phyloP scores from a whole-genome alignment of 2,797 vertebrate species.

The Hephaestus fuliginosus region DNA sequence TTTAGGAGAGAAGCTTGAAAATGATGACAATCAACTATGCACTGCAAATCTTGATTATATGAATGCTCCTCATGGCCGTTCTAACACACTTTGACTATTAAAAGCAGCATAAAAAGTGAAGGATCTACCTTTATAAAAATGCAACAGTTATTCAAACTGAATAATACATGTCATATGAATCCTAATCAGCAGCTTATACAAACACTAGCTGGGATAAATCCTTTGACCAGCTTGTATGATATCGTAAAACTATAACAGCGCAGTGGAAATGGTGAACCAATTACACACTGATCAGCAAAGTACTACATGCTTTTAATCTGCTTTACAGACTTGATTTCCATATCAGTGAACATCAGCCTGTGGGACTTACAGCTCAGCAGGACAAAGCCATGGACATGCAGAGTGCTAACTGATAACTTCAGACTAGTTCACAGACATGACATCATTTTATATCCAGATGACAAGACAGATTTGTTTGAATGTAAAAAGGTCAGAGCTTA shows the following conservation, averaged over 20 bases:
- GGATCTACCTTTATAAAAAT: not conserved
- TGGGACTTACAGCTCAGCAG: constrained; percentile 29
- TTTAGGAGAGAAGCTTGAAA: constrained; percentile 16
- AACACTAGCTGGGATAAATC: constrained; percentile 28
- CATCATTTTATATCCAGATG: not conserved
- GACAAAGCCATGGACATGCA: constrained; percentile 31
- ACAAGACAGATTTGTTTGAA: not conserved
- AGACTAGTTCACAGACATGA: constrained; percentile 4
- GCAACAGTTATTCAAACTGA: constrained; percentile 16
- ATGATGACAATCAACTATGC: constrained; percentile 1
- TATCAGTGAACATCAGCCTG: constrained; percentile 59
- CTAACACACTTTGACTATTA: constrained; percentile 21
- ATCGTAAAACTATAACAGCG: constrained; percentile 19
- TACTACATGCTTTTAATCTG: constrained; percentile 51
- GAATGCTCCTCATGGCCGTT: constrained; percentile 14
- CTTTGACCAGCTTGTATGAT: constrained; percentile 14
- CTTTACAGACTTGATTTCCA: constrained; percentile 44
- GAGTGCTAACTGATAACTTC: constrained; percentile 17
- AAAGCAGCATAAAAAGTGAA: constrained; percentile 19
- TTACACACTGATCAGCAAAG: constrained; percentile 49
- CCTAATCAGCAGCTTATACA: constrained; percentile 27
- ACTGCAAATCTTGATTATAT: constrained; percentile 5
- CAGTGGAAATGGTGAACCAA: constrained; percentile 14
- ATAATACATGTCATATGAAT: constrained; percentile 31
- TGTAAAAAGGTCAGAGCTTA: no score